These are phyloP conservation scores for Smittia sp. DNA, from an alignment of 2,888 invertebrate species.

Conservation along the genomic window DNA sequence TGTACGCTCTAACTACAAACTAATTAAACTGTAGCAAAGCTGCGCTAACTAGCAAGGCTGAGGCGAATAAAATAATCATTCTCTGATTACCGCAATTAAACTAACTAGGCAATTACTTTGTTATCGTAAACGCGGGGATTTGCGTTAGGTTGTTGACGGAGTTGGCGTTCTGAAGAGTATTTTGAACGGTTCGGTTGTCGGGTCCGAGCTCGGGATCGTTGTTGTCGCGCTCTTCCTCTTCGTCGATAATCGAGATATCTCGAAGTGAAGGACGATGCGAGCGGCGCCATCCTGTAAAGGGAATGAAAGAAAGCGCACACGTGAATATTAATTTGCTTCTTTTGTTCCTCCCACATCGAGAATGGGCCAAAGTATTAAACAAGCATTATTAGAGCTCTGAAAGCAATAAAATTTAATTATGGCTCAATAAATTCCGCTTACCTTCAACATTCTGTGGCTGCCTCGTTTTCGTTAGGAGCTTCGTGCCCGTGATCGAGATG, in stretches of 20 bases:
- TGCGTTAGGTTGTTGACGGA: slow-evolving; percentile 24
- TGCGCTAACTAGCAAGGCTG: neutral
- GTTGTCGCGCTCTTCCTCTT: slow-evolving; percentile 64
- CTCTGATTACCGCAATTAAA: slow-evolving; percentile 5
- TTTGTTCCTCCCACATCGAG: too few relatives aligned
- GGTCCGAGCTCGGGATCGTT: slow-evolving; percentile 55
- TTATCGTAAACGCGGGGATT: slow-evolving; percentile 43
- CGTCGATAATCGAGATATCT: slow-evolving; percentile 83
- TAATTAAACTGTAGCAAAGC: too few relatives aligned
- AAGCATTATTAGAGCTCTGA: neutral
- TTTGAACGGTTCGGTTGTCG: slow-evolving; percentile 49
- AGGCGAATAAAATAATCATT: neutral
- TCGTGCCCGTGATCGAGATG: slow-evolving; percentile 75
- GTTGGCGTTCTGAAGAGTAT: slow-evolving; percentile 50
- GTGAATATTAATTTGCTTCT: neutral
- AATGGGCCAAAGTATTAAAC: neutral
- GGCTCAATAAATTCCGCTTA: slow-evolving; percentile 46
- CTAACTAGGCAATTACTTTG: slow-evolving; percentile 42
- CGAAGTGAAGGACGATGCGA: slow-evolving; percentile 79
- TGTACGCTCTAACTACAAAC: too few relatives aligned
- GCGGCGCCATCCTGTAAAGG: slow-evolving; percentile 66
- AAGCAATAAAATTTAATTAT: slow-evolving; percentile 25
- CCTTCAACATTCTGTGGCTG: slow-evolving; percentile 66
- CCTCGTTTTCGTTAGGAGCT: slow-evolving; percentile 73
- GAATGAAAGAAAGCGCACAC: neutral